phyloP scores from a whole-genome alignment of 1,140 invertebrate species.

The Tetramorium simillimum region DNA sequence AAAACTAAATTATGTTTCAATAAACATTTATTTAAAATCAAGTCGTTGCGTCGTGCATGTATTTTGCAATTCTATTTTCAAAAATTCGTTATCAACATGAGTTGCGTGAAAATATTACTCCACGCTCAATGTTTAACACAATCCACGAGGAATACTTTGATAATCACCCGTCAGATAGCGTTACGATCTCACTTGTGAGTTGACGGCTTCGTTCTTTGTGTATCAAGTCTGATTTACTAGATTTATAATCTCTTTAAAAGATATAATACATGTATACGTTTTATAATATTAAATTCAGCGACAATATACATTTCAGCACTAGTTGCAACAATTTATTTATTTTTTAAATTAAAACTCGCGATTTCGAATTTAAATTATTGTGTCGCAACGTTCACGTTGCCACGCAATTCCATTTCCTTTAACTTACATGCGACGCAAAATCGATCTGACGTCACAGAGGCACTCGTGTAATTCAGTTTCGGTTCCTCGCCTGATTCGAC shows the following conservation, averaged over 20 bases:
- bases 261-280: not conserved
- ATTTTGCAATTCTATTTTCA: not conserved
- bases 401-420: too few species aligned
- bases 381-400: too few species aligned
- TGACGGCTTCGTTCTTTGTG: not conserved
- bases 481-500: too few species aligned
- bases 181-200: too few species aligned
- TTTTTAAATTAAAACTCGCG: too few species aligned
- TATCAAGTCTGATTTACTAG: not conserved
- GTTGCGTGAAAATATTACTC: not conserved
- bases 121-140: not conserved
- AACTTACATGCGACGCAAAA: too few species aligned
- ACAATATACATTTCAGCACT: not conserved
- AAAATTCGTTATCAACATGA: not conserved
- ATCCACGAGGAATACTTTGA: not conserved
- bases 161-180: not conserved
- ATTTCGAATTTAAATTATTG: too few species aligned
- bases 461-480: too few species aligned
- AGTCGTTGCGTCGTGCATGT: not conserved
- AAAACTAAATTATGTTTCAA: not conserved
- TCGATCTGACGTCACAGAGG: too few species aligned
- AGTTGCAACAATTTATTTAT: not conserved
- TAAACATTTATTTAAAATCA: not conserved
- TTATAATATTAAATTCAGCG: not conserved
- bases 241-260: not conserved